These are phyloP conservation scores for Leptura quadrifasciata DNA, from an alignment of 2,888 invertebrate genomes.

Conservation along the genomic window DNA sequence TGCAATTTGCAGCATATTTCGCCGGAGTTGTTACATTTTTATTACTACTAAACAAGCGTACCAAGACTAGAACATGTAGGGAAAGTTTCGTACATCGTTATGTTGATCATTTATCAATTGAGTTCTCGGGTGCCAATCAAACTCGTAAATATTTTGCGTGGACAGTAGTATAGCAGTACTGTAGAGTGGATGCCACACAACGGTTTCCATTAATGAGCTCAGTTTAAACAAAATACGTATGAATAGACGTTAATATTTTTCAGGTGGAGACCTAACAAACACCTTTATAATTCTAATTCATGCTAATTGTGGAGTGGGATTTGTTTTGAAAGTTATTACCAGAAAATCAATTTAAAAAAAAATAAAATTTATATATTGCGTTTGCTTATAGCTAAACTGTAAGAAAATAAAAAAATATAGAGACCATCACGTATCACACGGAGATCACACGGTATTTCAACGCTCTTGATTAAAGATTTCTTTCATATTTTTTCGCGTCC, in stretches of 20 bases:
- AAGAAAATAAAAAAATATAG: no score
- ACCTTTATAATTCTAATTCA: no score
- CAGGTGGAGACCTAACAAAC: no score
- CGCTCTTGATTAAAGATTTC: no score
- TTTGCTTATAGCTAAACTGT: no score
- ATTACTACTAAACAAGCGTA: conserved; percentile 36
- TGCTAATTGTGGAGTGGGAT: no score
- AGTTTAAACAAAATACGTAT: background rate
- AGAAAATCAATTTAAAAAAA: background rate
- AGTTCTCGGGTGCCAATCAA: conserved; percentile 30
- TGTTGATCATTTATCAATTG: conserved; percentile 38
- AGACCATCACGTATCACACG: no score
- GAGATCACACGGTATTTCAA: no score
- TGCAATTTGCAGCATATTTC: conserved; percentile 34
- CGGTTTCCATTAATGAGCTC: background rate
- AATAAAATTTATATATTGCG: no score
- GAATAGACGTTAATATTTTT: no score
- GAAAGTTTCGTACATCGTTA: conserved; percentile 31
- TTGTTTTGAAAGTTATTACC: no score
- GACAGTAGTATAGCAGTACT: conserved; percentile 1
- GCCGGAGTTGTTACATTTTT: conserved; percentile 34
- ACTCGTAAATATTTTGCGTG: conserved; percentile 36
- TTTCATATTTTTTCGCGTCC: no score
- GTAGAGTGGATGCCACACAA: conserved; percentile 1
- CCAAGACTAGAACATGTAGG: conserved; percentile 21